Conservation (phyloP, 1,140 invertebrate species). For the Phocides pigmalion region DNA sequence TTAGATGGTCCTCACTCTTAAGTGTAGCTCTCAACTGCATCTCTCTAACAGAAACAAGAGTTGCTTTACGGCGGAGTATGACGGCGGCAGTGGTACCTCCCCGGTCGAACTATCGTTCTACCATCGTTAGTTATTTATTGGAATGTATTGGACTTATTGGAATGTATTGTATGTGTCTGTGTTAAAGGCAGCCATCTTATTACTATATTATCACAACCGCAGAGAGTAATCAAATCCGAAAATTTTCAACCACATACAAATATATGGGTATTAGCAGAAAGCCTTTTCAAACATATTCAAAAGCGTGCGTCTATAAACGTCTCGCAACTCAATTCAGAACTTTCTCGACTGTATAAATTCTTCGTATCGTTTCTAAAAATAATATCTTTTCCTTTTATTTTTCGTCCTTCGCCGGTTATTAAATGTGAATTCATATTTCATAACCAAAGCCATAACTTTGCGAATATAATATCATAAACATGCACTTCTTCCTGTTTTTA, state of each 20-base stretch:
- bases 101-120: too few relatives aligned
- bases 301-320: neutral
- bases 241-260: neutral
- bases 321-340: conserved; percentile 25
- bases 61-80: too few relatives aligned
- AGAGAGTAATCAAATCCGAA: too few relatives aligned
- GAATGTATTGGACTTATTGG: too few relatives aligned
- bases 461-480: conserved; percentile 14
- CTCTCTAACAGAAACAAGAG: too few relatives aligned
- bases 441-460: conserved; percentile 12
- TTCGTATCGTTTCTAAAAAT: conserved; percentile 10
- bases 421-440: conserved; percentile 11
- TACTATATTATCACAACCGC: too few relatives aligned
- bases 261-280: neutral
- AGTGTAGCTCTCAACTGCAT: too few relatives aligned
- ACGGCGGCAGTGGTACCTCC: too few relatives aligned
- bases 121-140: too few relatives aligned
- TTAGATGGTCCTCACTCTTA: too few relatives aligned
- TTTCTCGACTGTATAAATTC: conserved; percentile 18
- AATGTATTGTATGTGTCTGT: too few relatives aligned
- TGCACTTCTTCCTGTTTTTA: neutral
- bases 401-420: neutral
- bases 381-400: conserved; percentile 8
- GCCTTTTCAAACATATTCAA: conserved; percentile 12
- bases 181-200: too few relatives aligned